phyloP scores from a whole-genome alignment of 2,797 vertebrate genomes.

The Rhinoraja longicauda region DNA sequence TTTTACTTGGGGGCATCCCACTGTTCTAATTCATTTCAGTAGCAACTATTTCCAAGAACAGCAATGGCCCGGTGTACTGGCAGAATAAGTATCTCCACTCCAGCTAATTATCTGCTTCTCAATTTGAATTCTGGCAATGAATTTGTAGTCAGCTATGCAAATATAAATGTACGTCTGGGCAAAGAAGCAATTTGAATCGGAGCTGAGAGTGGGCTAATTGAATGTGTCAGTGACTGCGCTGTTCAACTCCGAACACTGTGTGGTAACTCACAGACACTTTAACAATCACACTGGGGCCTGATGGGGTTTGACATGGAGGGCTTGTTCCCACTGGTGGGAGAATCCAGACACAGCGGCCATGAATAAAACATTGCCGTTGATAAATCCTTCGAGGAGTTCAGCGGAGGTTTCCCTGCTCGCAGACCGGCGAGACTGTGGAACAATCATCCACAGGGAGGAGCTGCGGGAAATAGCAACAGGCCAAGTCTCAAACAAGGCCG shows the following conservation, averaged over 20 bases:
- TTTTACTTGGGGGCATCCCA: slow-evolving; percentile 42
- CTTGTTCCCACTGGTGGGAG: background rate
- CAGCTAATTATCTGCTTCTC: slow-evolving; percentile 76
- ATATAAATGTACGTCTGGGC: slow-evolving; percentile 75
- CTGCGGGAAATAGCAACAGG: too few relatives aligned
- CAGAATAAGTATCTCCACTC: slow-evolving; percentile 64
- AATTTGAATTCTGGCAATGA: slow-evolving; percentile 74
- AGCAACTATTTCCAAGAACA: slow-evolving; percentile 60
- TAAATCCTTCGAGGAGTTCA: background rate
- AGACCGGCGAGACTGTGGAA: too few relatives aligned
- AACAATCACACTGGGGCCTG: too few relatives aligned
- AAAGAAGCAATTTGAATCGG: slow-evolving; percentile 77
- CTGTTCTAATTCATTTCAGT: slow-evolving; percentile 65
- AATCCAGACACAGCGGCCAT: background rate
- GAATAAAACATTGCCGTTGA: background rate
- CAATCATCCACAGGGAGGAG: too few relatives aligned
- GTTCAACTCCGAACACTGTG: background rate
- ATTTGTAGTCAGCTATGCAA: slow-evolving; percentile 68
- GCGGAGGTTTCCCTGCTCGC: too few relatives aligned
- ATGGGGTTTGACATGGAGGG: background rate
- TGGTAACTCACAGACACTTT: background rate
- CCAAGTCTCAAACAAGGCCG: too few relatives aligned
- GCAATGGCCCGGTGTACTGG: slow-evolving; percentile 65
- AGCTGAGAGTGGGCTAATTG: slow-evolving; percentile 71
- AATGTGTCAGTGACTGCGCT: slow-evolving; percentile 63